Evolutionary conservation across 2,888 invertebrate species (phyloP), one percentile per base, ranked within the genome.

Genomic region (Epinotia ramella): DNA sequence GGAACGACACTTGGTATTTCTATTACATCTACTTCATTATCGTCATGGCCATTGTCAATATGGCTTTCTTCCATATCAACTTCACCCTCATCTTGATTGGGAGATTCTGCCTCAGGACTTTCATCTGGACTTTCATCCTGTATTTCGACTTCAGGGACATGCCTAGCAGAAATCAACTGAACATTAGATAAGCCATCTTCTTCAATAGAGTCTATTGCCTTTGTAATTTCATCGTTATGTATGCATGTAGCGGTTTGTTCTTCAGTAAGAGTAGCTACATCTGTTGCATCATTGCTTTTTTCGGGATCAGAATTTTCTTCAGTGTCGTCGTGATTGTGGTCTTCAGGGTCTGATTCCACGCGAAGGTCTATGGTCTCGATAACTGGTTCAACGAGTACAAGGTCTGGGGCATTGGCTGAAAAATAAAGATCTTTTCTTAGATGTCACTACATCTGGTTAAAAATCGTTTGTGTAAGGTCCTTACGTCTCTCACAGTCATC

Each of bases 331-430:
- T 78, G 78, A 28, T 73, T 13, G 24, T 79, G 76, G 4, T 76
- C 64, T 13, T 83, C 86, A 1, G 78, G 73, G 40, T 89, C 91
- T 3, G 87, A 87, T 40, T 88, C 88, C 0, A 80, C 79, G 16
- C 82, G 85, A 18, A 90, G 80, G 60, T 89, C 87, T 59, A 93
- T 91, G 0, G 89, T 91, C 80, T 92, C 93, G 20, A 93, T 85
- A 2, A 79, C 80, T 9, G 88, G 88, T 79, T 93, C 93, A 2
- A 93, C 77, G 2, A 90, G 66, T 16, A 87, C 81, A 0, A 91
- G 63, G 62, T 92, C 92, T 3, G 88, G 87, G 33, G 81, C 86
- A 46, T 80, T 81, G 62, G 84, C 91, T 89, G 82, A 62, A 86
- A 87, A 20, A 46, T 28, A 57, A 18, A 16, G 53, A 16, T n/a